phyloP scores from a whole-genome alignment of 2,797 vertebrate genomes.

The Zenarchopterus dispar region DNA sequence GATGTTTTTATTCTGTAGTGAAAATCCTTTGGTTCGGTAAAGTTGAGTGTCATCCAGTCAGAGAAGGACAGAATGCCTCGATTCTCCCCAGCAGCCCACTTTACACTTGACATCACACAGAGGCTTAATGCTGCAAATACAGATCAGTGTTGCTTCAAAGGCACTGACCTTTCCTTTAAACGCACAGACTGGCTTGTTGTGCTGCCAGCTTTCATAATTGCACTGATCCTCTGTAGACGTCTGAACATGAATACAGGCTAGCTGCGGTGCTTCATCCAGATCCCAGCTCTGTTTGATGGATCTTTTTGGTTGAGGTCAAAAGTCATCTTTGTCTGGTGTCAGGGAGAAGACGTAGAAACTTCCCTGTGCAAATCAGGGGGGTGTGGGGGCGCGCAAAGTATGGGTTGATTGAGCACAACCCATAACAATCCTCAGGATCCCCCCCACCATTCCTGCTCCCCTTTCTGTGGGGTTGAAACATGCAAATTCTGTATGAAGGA shows the following conservation, averaged over 20 bases:
- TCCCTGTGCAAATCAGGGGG: slow-evolving; percentile 40
- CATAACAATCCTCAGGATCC: slow-evolving; percentile 18
- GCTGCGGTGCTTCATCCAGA: slow-evolving; percentile 45
- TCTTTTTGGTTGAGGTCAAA: slow-evolving; percentile 69
- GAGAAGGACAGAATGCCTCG: slow-evolving; percentile 44
- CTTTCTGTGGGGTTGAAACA: slow-evolving; percentile 63
- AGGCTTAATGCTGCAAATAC: slow-evolving; percentile 54
- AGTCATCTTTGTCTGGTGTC: slow-evolving; percentile 52
- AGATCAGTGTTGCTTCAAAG: slow-evolving; percentile 56
- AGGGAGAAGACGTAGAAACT: slow-evolving; percentile 44
- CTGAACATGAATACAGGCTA: slow-evolving; percentile 24
- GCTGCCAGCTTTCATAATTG: slow-evolving; percentile 68
- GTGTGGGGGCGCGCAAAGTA: slow-evolving; percentile 13
- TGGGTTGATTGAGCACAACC: slow-evolving; percentile 43
- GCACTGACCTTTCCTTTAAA: slow-evolving; percentile 70
- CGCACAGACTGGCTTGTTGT: slow-evolving; percentile 58
- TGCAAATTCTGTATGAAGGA: slow-evolving; percentile 67
- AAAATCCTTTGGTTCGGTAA: slow-evolving; percentile 49
- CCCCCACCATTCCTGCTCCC: slow-evolving; percentile 22
- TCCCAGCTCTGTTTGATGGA: slow-evolving; percentile 48
- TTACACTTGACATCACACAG: slow-evolving; percentile 69
- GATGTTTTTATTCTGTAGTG: slow-evolving; percentile 25
- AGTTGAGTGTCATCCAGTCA: slow-evolving; percentile 20
- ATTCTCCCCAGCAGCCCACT: slow-evolving; percentile 51
- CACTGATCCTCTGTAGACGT: slow-evolving; percentile 48